Conservation (phyloP, 2,113 vertebrate genomes). For the Heptranchias perlo region DNA sequence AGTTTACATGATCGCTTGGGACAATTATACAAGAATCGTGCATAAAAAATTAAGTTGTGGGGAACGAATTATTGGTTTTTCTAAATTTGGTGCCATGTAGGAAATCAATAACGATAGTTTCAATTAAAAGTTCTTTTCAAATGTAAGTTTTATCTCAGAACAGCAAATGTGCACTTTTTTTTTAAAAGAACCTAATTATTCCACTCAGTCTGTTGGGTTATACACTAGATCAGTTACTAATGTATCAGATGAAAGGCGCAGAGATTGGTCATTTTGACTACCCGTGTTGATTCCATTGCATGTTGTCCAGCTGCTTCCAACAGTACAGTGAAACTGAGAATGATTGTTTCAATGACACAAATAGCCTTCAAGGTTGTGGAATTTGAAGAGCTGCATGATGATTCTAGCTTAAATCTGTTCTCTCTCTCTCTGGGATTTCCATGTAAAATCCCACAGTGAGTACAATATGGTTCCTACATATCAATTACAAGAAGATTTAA, state of each 20-base stretch:
- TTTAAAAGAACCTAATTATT: neutral
- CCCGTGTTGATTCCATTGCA: neutral
- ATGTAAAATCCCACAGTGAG: neutral
- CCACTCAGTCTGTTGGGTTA: neutral
- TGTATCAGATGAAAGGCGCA: neutral
- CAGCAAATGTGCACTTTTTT: neutral
- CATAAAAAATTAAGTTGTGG: slow-evolving; percentile 3
- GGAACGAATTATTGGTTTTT: slow-evolving; percentile 23
- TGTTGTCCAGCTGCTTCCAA: neutral
- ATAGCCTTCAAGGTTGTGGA: neutral
- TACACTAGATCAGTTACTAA: neutral
- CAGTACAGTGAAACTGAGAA: neutral
- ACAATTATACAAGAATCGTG: neutral
- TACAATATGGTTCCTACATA: neutral
- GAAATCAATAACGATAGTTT: slow-evolving; percentile 14
- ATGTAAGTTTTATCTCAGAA: neutral
- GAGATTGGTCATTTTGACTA: neutral
- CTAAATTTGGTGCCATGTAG: neutral
- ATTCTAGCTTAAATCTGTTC: neutral
- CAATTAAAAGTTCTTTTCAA: neutral
- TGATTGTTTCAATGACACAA: neutral
- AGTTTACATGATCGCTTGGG: neutral
- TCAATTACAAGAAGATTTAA: neutral
- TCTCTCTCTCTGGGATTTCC: neutral
- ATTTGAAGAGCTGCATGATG: neutral